Base-by-base conservation (phyloP, 2,888 invertebrate species). In the Drosophila merina region DNA sequence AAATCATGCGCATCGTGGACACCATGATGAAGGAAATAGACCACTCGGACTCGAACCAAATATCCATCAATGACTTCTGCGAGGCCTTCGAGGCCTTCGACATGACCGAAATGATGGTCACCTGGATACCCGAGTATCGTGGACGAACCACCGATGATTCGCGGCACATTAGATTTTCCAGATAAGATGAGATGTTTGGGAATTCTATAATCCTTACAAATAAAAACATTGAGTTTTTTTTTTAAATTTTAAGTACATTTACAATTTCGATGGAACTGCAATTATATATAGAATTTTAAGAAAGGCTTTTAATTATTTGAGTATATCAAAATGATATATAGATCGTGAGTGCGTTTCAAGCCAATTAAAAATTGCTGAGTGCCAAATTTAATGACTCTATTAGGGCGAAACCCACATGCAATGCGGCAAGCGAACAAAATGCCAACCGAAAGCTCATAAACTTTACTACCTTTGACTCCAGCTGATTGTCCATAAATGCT, bases 301-400 rank as follows among this genome's bases (percentile, higher is more conserved):
- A 36, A n/a, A 36, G 36, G 12, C 6, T 5, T 36, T 36, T 36
- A 36, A 36, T 36, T 36, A 36, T n/a, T 36, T 12, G 4, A 36
- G 8, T 7, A 36, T 59, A 45, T 45, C 26, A 20, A 12, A 3
- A n/a, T 36, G 36, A 36, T 36, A 36, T 36, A n/a, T 36, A 36
- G 12, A 36, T n/a, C 38, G 38, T 10, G 44, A 31, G 10, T 38
- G 26, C 25, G 8, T n/a, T 25, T 47, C 45, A 8, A 56, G 38
- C 38, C 28, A 26, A 44, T 44, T 45, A 5, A 20, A 30, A 8
- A 9, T 44, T 10, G n/a, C 45, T 10, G 48, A 56, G 62, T 54
- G 47, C 9, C 38, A 40, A 47, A 28, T 45, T 79, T 86, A 74
- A 83, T 78, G 70, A 68, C 82, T 83, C 79, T 83, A 83, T 83